phyloP scores from a whole-genome alignment of 2,113 vertebrate genomes.

The Puma concolor region DNA sequence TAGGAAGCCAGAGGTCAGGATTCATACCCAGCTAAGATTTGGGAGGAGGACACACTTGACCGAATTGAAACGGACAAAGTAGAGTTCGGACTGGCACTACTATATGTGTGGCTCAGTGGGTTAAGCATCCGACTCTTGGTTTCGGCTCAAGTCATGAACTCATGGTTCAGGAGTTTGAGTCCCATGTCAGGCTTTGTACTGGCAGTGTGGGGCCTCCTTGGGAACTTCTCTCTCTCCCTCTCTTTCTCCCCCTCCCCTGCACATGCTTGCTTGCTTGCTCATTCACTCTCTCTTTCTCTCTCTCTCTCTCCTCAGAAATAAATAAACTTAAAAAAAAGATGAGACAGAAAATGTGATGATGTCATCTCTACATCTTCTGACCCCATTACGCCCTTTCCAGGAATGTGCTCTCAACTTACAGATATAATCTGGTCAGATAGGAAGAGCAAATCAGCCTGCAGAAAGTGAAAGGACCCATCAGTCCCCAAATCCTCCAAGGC shows the following conservation, averaged over 20 bases:
- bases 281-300: too few relatives aligned
- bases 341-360: fast-evolving
- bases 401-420: background rate
- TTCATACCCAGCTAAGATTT: background rate
- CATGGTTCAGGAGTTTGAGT: too few relatives aligned
- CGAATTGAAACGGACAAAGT: background rate
- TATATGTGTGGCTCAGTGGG: too few relatives aligned
- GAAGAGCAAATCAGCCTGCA: background rate
- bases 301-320: too few relatives aligned
- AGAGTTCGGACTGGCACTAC: background rate
- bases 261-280: too few relatives aligned
- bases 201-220: too few relatives aligned
- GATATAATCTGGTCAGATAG: background rate
- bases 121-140: too few relatives aligned
- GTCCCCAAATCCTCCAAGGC: background rate
- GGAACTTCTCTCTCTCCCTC: too few relatives aligned
- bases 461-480: background rate
- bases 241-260: too few relatives aligned
- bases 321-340: background rate
- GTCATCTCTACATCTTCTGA: background rate
- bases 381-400: background rate
- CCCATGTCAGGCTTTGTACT: too few relatives aligned
- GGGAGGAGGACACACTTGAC: background rate
- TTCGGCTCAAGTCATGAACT: too few relatives aligned
- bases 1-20: background rate